A percentile compares a stretch with the other conserved stretches of the same genome.
phyloP scores from a whole-genome alignment of 2,797 vertebrate species.

The Ateles fusciceps region DNA sequence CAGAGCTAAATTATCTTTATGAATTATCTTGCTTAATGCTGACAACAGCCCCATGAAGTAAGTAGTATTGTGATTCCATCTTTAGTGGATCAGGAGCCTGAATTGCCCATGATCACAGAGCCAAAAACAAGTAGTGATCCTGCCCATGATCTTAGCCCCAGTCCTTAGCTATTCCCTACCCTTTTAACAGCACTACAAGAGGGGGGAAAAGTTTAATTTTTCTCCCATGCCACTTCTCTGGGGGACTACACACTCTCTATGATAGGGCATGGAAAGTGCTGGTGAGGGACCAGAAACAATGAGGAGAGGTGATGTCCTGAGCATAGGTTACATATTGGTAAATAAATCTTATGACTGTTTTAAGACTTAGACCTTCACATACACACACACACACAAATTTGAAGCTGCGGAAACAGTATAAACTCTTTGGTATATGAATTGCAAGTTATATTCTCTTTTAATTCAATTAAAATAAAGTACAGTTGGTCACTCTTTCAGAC shows the following conservation, averaged over 20 bases:
- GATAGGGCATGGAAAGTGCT: background rate
- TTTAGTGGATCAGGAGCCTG: background rate
- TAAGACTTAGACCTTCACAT: background rate
- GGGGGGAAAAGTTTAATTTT: background rate
- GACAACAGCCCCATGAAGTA: background rate
- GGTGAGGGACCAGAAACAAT: background rate
- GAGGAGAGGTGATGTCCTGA: background rate
- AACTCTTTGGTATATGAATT: background rate
- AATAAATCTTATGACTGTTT: background rate
- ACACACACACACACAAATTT: background rate
- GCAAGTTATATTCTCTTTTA: constrained; percentile 28
- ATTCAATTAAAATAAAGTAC: background rate
- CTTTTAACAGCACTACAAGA: background rate
- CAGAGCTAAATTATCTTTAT: background rate
- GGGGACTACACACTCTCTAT: background rate
- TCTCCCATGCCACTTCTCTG: background rate
- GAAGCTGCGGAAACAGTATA: background rate
- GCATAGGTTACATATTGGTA: background rate
- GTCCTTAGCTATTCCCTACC: background rate
- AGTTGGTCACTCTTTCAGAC: background rate
- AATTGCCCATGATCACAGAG: background rate
- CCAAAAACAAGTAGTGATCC: background rate
- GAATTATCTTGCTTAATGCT: background rate
- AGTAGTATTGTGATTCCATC: background rate
- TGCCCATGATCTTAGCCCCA: background rate